Base-by-base conservation (phyloP, 2,888 invertebrate genomes). In the Electrophaes corylata region DNA sequence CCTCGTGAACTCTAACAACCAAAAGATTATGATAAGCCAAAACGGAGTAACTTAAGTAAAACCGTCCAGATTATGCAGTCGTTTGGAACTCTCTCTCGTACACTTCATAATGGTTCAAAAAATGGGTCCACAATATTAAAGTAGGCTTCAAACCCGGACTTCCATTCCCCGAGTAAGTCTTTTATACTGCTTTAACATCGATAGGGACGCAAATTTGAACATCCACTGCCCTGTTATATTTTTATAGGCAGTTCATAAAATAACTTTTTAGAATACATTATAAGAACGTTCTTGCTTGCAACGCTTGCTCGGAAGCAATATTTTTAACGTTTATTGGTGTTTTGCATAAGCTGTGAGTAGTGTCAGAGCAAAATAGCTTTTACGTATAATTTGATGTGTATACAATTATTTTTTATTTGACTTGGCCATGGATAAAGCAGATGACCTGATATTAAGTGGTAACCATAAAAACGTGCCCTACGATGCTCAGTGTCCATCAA, bases 211-310 rank as follows among this genome's bases (percentile, higher is more conserved):
- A 73, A 84, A 83, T 80, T 88, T 85, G 77, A 82, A 82, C 83
- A 82, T 87, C 88, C 85, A 88, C 81, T 81, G 78, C 67, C 69
- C 60, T 79, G 81, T 88, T 84, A 87, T 84, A 84, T 87, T 91
- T 90, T 90, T 89, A 89, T 87, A 81, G 86, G 80, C 77, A 79
- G 78, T 81, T 81, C 84, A 83, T 89, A 85, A 89, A 89, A 85
- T 84, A 86, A 86, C 84, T 87, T 88, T 81, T 67, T 72, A 69
- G 81, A 84, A 87, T 86, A 88, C 83, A 88, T 88, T 85, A 86
- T 78, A 76, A 75, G 75, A 77, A 67, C 81, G 81, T 83, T 80
- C 75, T 79, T 75, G 64, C 66, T 69, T 69, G 68, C 71, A 71
- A 77, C 83, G 82, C 78, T 83, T 80, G 78, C 79, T 81, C 75